These are phyloP conservation scores for Hemibagrus wyckioides DNA, from an alignment of 2,113 vertebrate species.

Conservation along the genomic window DNA sequence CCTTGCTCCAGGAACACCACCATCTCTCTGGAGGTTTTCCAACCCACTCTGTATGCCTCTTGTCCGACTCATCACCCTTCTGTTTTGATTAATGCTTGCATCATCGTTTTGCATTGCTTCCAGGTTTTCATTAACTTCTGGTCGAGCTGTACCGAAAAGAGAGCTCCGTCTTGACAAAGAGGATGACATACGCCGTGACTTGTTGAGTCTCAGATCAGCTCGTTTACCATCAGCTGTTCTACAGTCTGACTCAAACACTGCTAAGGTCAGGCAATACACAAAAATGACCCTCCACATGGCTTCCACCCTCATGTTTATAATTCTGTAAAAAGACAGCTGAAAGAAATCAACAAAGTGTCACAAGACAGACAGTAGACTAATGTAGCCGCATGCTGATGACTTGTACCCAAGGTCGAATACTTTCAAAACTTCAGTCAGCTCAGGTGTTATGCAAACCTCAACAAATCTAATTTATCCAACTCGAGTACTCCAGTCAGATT, in stretches of 20 bases:
- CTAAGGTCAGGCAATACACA: slow-evolving; percentile 74
- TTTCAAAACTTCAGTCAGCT: slow-evolving; percentile 8
- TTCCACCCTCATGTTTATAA: slow-evolving; percentile 74
- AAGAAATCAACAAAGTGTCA: slow-evolving; percentile 31
- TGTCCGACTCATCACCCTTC: slow-evolving; percentile 54
- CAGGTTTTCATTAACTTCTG: slow-evolving; percentile 48
- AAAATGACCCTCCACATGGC: slow-evolving; percentile 70
- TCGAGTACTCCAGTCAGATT: neutral
- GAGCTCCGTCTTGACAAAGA: slow-evolving; percentile 34
- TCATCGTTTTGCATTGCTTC: slow-evolving; percentile 64
- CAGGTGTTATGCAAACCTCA: neutral
- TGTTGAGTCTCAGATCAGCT: slow-evolving; percentile 42
- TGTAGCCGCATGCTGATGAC: slow-evolving; percentile 20
- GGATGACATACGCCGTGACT: slow-evolving; percentile 27
- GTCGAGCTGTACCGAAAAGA: slow-evolving; percentile 34
- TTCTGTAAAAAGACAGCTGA: slow-evolving; percentile 8
- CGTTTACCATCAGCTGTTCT: slow-evolving; percentile 59
- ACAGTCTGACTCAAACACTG: slow-evolving; percentile 68
- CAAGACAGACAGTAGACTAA: slow-evolving; percentile 26
- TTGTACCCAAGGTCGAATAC: neutral
- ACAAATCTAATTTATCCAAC: neutral
- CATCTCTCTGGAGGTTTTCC: slow-evolving; percentile 69
- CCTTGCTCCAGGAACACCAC: slow-evolving; percentile 72
- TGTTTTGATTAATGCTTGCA: slow-evolving; percentile 30
- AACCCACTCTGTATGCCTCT: slow-evolving; percentile 58